Base-by-base conservation (phyloP, 2,888 invertebrate species). In the Stomorhina lunata region DNA sequence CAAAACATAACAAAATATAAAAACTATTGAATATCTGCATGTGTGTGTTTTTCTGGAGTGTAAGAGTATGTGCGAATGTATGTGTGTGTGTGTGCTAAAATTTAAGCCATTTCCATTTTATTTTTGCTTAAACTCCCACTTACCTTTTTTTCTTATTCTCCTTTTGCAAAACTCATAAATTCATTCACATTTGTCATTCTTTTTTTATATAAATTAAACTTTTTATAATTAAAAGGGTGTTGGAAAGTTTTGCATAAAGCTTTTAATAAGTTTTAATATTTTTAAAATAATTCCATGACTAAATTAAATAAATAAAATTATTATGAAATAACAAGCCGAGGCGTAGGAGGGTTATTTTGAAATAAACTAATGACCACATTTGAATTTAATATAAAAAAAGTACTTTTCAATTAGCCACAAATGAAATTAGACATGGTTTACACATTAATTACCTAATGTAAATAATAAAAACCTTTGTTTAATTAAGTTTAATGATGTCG, bases 171-270 rank as follows among this genome's bases (percentile, higher is more conserved):
- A 32, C 53, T 63, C 65, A 55, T 12, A 12, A 29, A 55, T 55
- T 40, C 12, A 15, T 45, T 55, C 9, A 45, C 17, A 27, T 57
- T 78, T 32, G 37, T 48, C 3, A 22, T 37, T 5, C 40, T 55
- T 20, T 40, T 48, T 57, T 37, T 59, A 25, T 50, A 9, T 29
- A 22, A 48, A 37, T 37, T 34, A 7, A 12, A 40, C 22, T 45
- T 45, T 61, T 32, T 53, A 10, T 29, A 69, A 53, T 69, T n/a
- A n/a, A n/a, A 59, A 37, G 68, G 78, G 61, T 73, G 73, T 81
- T 78, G 73, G 73, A 75, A 78, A 73, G 69, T 75, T 69, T 73
- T 7, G 63, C 55, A 63, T 65, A 40, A 45, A 27, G 45, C 45
- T 75, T 45, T 69, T 25, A n/a, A n/a, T 59, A 45, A 6, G 15